phyloP scores from a whole-genome alignment of 2,797 vertebrate species.

The Discoglossus pictus region DNA sequence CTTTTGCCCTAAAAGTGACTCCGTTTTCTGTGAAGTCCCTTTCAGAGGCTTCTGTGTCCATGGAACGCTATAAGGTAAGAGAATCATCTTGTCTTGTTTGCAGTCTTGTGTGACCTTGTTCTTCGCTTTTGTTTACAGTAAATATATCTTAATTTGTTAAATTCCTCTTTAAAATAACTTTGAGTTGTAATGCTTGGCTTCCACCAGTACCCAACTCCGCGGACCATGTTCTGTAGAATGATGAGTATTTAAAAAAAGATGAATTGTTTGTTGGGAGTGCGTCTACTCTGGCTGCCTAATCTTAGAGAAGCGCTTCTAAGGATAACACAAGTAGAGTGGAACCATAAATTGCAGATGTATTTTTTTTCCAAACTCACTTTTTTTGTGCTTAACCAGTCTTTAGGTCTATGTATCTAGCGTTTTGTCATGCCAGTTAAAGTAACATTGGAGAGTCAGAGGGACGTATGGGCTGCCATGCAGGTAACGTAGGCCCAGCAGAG shows the following conservation, averaged over 20 bases:
- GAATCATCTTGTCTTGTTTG: background rate
- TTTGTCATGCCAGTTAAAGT: slow-evolving; percentile 42
- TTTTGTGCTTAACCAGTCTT: slow-evolving; percentile 48
- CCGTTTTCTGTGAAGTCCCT: slow-evolving; percentile 92
- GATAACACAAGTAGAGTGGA: background rate
- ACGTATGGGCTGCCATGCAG: slow-evolving; percentile 41
- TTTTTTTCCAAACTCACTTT: slow-evolving; percentile 29
- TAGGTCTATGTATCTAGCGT: slow-evolving; percentile 45
- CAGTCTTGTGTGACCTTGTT: background rate
- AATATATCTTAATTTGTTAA: background rate
- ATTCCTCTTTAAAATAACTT: background rate
- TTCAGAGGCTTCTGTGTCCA: slow-evolving; percentile 86
- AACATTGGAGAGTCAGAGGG: slow-evolving; percentile 44
- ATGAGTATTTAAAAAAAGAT: background rate
- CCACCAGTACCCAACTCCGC: background rate
- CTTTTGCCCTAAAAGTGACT: slow-evolving; percentile 93
- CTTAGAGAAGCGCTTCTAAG: background rate
- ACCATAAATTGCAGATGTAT: slow-evolving; percentile 19
- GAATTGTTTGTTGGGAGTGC: too few relatives aligned
- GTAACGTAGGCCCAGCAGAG: slow-evolving; percentile 44
- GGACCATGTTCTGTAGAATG: background rate
- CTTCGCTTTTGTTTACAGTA: background rate
- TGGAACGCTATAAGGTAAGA: slow-evolving; percentile 89
- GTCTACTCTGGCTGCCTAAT: background rate
- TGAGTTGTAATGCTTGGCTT: background rate